These are phyloP conservation scores for Pseudolycoriella hygida DNA, from an alignment of 2,888 invertebrate species.

Conservation along the genomic window DNA sequence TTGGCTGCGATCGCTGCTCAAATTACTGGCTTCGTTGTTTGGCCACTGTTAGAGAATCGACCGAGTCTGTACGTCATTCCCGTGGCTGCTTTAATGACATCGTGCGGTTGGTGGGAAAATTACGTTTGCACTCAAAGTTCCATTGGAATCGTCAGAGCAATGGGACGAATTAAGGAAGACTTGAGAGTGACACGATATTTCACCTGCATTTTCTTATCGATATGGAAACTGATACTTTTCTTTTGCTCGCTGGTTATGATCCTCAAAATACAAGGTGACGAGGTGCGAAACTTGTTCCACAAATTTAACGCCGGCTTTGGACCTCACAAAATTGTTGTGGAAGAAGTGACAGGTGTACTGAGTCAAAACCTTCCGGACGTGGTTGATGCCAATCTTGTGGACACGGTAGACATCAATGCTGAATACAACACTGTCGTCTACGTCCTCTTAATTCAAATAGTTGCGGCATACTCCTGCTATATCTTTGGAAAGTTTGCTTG, in stretches of 20 bases:
- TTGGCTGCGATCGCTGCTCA: conserved; percentile 74
- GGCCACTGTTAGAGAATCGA: conserved; percentile 68
- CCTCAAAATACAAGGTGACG: conserved; percentile 56
- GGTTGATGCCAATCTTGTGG: conserved; percentile 53
- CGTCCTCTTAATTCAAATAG: conserved; percentile 62
- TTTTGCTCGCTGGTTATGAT: conserved; percentile 55
- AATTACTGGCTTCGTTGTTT: conserved; percentile 77
- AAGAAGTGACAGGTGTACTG: conserved; percentile 33
- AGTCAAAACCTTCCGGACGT: conserved; percentile 44
- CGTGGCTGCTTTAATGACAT: conserved; percentile 65
- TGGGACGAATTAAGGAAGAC: conserved; percentile 64
- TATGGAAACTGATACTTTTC: conserved; percentile 79
- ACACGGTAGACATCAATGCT: conserved; percentile 53
- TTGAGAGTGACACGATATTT: conserved; percentile 70
- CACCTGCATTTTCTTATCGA: conserved; percentile 72
- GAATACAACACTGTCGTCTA: conserved; percentile 54
- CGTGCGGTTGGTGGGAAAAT: conserved; percentile 97
- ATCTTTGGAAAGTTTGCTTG: conserved; percentile 91
- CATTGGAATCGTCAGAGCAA: conserved; percentile 46
- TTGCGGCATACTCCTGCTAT: conserved; percentile 74
- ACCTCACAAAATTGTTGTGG: conserved; percentile 59
- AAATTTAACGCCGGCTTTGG: conserved; percentile 58
- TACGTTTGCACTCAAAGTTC: conserved; percentile 78
- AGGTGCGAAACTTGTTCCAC: conserved; percentile 57
- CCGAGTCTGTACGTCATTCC: conserved; percentile 74